These are phyloP conservation scores for Dicycla oo DNA, from an alignment of 2,888 invertebrate genomes.

Conservation along the genomic window DNA sequence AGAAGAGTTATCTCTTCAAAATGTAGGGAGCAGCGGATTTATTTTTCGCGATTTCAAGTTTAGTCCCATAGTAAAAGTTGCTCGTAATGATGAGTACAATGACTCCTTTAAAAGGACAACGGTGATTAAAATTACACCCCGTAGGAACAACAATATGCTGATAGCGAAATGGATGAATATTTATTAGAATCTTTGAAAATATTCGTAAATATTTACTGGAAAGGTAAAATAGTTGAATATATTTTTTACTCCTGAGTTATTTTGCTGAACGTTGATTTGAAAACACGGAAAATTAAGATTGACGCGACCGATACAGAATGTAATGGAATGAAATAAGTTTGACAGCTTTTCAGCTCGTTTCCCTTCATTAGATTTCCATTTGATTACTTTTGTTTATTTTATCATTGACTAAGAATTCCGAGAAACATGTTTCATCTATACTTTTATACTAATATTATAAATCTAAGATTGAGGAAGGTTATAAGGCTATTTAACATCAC, in stretches of 20 bases:
- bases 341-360: constrained; percentile 24
- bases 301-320: constrained; percentile 4
- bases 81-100: too few species aligned
- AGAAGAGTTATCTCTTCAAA: too few species aligned
- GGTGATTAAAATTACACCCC: too few species aligned
- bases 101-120: too few species aligned
- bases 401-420: constrained; percentile 1
- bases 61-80: too few species aligned
- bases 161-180: not conserved
- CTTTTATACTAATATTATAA: too few species aligned
- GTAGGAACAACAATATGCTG: not conserved
- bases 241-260: not conserved
- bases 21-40: too few species aligned
- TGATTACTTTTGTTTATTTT: constrained; percentile 13
- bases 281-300: constrained; percentile 31
- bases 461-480: too few species aligned
- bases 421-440: too few species aligned
- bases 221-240: not conserved
- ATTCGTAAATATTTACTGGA: not conserved
- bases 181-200: not conserved
- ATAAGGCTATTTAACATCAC: too few species aligned
- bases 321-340: constrained; percentile 27
- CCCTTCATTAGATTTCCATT: constrained; percentile 7
- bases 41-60: too few species aligned
- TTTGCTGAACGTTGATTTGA: constrained; percentile 6